A percentile compares a stretch with the other conserved stretches of the same genome.
phyloP scores from a whole-genome alignment of 2,797 vertebrate species.

The Sebastes baramenuke region DNA sequence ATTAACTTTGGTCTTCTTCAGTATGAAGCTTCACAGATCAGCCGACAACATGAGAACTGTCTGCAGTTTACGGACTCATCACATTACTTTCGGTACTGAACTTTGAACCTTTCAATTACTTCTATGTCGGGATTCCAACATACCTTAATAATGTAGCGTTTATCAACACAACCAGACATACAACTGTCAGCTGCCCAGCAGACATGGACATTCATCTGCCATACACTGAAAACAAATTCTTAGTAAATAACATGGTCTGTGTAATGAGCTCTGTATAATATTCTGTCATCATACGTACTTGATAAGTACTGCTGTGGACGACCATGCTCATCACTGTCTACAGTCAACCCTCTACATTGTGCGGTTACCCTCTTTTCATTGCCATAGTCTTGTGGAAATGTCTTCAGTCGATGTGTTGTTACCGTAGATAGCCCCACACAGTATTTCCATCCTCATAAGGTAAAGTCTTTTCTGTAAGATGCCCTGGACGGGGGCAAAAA shows the following conservation, averaged over 20 bases:
- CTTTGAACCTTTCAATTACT: neutral
- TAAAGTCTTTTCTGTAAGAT: constrained; percentile 73
- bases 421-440: constrained; percentile 55
- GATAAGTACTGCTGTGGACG: constrained; percentile 35
- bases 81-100: neutral
- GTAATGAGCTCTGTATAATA: constrained; percentile 20
- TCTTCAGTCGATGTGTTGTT: constrained; percentile 68
- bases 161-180: neutral
- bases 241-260: constrained; percentile 1
- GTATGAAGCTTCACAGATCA: neutral
- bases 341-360: constrained; percentile 65
- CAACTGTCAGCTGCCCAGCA: neutral
- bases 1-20: neutral
- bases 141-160: neutral
- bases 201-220: constrained; percentile 15
- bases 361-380: constrained; percentile 65
- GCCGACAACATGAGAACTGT: neutral
- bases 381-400: constrained; percentile 77
- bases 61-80: neutral
- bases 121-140: neutral
- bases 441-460: constrained; percentile 67
- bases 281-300: constrained; percentile 38
- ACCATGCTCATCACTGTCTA: constrained; percentile 65
- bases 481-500: constrained; percentile 60
- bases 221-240: neutral